A percentile compares a stretch with the other conserved stretches of the same genome.
Conservation (phyloP, 2,797 vertebrate species). For the Tenualosa ilisha region DNA sequence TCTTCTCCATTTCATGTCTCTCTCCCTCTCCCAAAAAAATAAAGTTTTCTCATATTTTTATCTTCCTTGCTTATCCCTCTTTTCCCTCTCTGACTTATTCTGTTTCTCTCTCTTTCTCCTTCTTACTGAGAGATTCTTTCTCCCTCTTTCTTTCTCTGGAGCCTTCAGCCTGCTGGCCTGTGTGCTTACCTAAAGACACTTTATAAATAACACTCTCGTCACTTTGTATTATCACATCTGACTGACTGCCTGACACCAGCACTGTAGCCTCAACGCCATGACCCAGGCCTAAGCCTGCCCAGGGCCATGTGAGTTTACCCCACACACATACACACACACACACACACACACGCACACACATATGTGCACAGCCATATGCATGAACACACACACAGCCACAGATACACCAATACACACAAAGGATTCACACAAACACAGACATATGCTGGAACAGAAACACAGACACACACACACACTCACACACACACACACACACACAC, state of each 20-base stretch:
- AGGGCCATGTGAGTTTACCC: conserved; percentile 1
- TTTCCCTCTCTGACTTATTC: conserved; percentile 23
- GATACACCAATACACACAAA: not conserved
- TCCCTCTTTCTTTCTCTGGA: not conserved
- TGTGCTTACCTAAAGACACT: conserved; percentile 74
- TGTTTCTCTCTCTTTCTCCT: conserved; percentile 54
- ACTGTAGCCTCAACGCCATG: not conserved
- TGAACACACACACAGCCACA: not conserved
- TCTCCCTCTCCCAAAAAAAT: not conserved
- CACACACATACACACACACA: not conserved
- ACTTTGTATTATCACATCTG: conserved; percentile 85
- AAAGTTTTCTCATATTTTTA: conserved; percentile 32
- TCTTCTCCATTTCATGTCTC: not conserved
- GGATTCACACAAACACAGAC: too few species aligned
- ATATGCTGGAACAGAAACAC: too few species aligned
- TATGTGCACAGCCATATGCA: not conserved
- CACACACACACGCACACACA: conserved; percentile 18
- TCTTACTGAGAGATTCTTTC: conserved; percentile 32
- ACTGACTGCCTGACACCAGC: conserved; percentile 81
- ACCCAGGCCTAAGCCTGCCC: not conserved
- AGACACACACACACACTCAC: not conserved
- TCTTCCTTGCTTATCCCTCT: not conserved
- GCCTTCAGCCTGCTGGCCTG: not conserved
- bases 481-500: not conserved
- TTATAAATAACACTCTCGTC: conserved; percentile 88